Evolutionary conservation across 2,797 vertebrate species (phyloP).

Genomic region (Oreochromis mossambicus): DNA sequence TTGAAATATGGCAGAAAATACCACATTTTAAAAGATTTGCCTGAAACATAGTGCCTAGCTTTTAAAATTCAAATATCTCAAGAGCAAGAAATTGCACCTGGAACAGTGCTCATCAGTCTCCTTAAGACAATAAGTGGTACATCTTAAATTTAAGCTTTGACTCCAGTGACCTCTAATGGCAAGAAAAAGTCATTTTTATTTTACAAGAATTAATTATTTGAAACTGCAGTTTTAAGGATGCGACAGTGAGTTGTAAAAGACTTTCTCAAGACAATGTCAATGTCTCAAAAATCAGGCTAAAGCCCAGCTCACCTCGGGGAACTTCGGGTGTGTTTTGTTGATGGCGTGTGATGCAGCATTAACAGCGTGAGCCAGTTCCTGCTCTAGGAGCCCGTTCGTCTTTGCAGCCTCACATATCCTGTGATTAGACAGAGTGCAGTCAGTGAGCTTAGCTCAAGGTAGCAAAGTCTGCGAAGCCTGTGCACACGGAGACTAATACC

Average conservation of each 20-base stretch:
- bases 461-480: not conserved
- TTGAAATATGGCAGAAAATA: not conserved
- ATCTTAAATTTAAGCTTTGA: not conserved
- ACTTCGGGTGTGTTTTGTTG: conserved; percentile 94
- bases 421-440: conserved; percentile 19
- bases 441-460: not conserved
- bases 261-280: not conserved
- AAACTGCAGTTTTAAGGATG: not conserved
- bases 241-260: not conserved
- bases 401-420: conserved; percentile 97
- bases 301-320: conserved; percentile 84
- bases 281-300: not conserved
- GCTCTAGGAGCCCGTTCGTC: conserved; percentile 89
- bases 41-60: not conserved
- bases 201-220: not conserved
- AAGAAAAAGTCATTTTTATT: not conserved
- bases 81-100: not conserved
- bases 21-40: not conserved
- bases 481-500: not conserved
- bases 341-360: conserved; percentile 96
- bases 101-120: not conserved
- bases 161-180: not conserved
- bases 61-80: not conserved
- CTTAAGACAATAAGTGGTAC: not conserved
- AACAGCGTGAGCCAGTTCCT: conserved; percentile 96